Conservation (phyloP, 2,888 invertebrate genomes). For the Brenthis ino region DNA sequence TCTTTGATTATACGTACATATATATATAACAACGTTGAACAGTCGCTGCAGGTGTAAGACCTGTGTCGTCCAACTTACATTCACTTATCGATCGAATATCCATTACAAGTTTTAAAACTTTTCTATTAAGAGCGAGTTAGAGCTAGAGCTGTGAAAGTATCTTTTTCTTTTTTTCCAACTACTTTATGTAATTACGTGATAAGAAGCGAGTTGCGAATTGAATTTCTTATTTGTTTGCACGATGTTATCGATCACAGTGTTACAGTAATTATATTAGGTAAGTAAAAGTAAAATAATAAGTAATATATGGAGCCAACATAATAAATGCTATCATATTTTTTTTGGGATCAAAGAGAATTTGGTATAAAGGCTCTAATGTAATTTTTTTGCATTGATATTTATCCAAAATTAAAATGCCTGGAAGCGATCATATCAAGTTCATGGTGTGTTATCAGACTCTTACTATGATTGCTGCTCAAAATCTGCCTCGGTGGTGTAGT, state of each 20-base stretch:
- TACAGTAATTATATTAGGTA: conserved; percentile 8
- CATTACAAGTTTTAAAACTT: conserved; percentile 49
- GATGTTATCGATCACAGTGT: conserved; percentile 23
- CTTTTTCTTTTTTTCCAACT: conserved; percentile 47
- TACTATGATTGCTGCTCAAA: too few relatives aligned
- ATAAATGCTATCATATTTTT: not conserved
- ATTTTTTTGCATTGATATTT: too few relatives aligned
- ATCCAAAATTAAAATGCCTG: not conserved
- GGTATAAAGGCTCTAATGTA: too few relatives aligned
- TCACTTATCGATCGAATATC: conserved; percentile 41
- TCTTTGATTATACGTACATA: not conserved
- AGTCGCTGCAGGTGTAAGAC: conserved; percentile 1
- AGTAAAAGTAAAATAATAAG: not conserved
- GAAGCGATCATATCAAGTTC: too few relatives aligned
- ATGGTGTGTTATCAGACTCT: too few relatives aligned
- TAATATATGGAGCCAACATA: not conserved
- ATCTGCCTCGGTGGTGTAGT: too few relatives aligned
- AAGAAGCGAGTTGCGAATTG: conserved; percentile 33
- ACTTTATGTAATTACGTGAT: conserved; percentile 51
- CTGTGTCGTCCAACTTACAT: conserved; percentile 21
- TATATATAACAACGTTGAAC: not conserved
- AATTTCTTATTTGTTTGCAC: conserved; percentile 44
- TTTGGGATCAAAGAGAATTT: not conserved
- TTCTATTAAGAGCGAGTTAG: conserved; percentile 54
- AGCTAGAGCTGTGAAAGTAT: conserved; percentile 46